Evolutionary conservation across 2,113 vertebrate genomes (phyloP), one percentile per base, ranked within the genome.

Genomic region (Corythoichthys intestinalis): DNA sequence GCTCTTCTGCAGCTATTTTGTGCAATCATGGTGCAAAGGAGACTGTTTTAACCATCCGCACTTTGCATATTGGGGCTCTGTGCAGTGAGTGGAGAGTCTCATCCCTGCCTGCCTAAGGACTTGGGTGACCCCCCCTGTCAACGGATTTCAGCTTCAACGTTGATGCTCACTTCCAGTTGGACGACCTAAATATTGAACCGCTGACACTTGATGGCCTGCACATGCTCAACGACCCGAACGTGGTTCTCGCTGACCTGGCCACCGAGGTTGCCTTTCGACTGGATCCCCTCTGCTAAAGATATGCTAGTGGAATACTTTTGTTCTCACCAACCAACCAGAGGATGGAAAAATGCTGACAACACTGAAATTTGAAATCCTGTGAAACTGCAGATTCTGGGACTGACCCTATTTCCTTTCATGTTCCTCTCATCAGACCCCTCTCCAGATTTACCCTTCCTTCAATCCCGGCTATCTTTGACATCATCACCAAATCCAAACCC

Each of bases 191-290:
- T 93, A 97, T 99, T 8, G 97, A 98, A 87, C 97, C 96, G 14
- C 90, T 99, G 79, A 99, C 97, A 61, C 83, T 99, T 35, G 96
- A 99, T 12, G 97, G 97, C 86, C 94, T 99, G 67, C 96, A 98
- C 92, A 98, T 99, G 96, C 95, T 98, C 66, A 98, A 98, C 1
- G 97, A 98, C 90, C 97, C 97, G 0, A 96, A 99, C 91, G 96
- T 98, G 94, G 93, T 98, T 84, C 94, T 98, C 17, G 85, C 97
- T 0, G 97, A 96, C 89, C 91, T 96, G 0, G 96, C 97, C 85
- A 98, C 97, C 0, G 97, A 99, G 93, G 96, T 98, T 83, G 95
- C 97, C 15, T 99, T 99, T 88, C 92, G 97, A 77, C 96, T 99
- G 79, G 97, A 99, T 87, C 93, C 96, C 69, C 94, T 99, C 92